Conservation (phyloP, 2,797 vertebrate genomes). For the Cygnus olor region DNA sequence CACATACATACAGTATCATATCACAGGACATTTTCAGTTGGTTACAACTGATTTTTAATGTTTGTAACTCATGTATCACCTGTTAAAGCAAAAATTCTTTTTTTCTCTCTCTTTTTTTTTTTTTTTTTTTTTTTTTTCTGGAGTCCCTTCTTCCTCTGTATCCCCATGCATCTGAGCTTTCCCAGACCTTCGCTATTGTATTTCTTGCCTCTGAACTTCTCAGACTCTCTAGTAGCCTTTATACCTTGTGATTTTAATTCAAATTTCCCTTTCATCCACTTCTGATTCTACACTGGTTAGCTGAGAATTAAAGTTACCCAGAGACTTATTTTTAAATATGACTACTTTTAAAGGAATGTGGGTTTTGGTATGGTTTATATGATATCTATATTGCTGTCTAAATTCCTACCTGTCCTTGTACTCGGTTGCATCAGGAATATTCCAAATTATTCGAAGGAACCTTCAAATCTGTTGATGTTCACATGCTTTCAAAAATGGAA, state of each 20-base stretch:
- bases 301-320: background rate
- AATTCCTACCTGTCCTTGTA: background rate
- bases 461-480: background rate
- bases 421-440: background rate
- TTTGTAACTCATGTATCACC: background rate
- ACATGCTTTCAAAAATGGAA: rapidly evolving
- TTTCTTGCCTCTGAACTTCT: background rate
- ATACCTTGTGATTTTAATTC: background rate
- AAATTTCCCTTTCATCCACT: background rate
- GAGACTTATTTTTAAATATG: background rate
- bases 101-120: background rate
- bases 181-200: background rate
- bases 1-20: background rate
- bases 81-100: background rate
- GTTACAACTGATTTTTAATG: background rate
- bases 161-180: background rate
- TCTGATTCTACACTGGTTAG: background rate
- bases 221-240: background rate
- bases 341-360: background rate
- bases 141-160: background rate
- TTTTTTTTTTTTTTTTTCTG: background rate
- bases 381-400: background rate
- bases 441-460: background rate
- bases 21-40: background rate
- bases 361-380: background rate